These are phyloP conservation scores for Haplotaxodon microlepis DNA, from an alignment of 2,113 vertebrate genomes.

Conservation along the genomic window DNA sequence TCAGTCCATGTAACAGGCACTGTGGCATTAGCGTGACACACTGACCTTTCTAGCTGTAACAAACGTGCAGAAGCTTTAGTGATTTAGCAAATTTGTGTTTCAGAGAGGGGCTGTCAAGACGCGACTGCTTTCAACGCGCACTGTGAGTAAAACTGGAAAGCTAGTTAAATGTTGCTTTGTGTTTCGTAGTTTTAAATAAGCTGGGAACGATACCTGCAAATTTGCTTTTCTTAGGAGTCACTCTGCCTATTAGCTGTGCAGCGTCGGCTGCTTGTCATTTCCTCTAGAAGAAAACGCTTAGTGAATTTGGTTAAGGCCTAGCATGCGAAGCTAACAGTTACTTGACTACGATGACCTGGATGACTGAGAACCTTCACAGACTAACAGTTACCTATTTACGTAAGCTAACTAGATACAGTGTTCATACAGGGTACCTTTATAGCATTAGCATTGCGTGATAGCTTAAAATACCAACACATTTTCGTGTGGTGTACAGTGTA, in stretches of 20 bases:
- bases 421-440: neutral
- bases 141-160: slow-evolving; percentile 35
- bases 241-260: neutral
- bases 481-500: neutral
- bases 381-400: neutral
- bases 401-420: neutral
- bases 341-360: too few species aligned
- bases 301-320: slow-evolving; percentile 32
- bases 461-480: neutral
- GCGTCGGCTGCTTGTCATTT: neutral
- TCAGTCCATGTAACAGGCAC: neutral
- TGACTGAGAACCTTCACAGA: too few species aligned
- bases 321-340: neutral
- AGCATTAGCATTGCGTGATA: neutral
- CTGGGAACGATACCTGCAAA: neutral
- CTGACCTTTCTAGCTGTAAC: neutral
- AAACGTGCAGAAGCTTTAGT: neutral
- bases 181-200: neutral
- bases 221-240: neutral
- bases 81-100: slow-evolving; percentile 14
- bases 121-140: slow-evolving; percentile 24
- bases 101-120: slow-evolving; percentile 3
- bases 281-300: neutral
- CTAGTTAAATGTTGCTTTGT: neutral
- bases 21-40: slow-evolving; percentile 10